phyloP scores from a whole-genome alignment of 1,140 invertebrate genomes.

The Macrosteles quadrilineatus region DNA sequence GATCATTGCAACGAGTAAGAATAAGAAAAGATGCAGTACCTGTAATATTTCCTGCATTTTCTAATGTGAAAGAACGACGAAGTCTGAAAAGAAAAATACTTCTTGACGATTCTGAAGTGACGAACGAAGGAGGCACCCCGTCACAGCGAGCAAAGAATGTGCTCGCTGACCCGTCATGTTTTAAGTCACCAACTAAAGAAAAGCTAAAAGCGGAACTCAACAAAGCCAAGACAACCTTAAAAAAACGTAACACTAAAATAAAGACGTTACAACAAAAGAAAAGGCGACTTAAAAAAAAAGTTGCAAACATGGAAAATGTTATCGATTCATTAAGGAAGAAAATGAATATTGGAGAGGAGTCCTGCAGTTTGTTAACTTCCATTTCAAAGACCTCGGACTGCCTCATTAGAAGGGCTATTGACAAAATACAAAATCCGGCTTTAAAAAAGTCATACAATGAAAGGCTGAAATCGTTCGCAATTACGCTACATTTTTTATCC shows the following conservation, averaged over 20 bases:
- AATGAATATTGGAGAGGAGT: constrained; percentile 18
- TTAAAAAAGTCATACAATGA: constrained; percentile 30
- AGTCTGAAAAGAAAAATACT: no score
- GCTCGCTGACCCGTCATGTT: no score
- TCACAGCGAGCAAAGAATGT: no score
- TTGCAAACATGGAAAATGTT: constrained; percentile 20
- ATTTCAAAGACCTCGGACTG: constrained; percentile 28
- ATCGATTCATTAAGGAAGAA: constrained; percentile 16
- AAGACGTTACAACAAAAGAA: constrained; percentile 9
- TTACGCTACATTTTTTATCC: constrained; percentile 50
- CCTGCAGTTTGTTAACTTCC: constrained; percentile 22
- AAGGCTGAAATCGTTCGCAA: constrained; percentile 41
- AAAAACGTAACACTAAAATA: constrained; percentile 23
- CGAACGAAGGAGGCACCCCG: no score
- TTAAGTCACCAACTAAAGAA: neutral
- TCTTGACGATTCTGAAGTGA: no score
- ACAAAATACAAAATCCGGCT: constrained; percentile 17
- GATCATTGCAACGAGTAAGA: constrained; percentile 25
- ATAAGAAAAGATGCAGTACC: constrained; percentile 33
- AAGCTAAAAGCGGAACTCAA: constrained; percentile 8
- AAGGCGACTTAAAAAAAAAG: constrained; percentile 12
- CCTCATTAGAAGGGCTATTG: constrained; percentile 21
- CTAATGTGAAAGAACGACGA: no score
- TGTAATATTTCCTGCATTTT: no score
- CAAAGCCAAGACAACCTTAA: neutral